Conservation (phyloP, 2,797 vertebrate genomes). For the Microcaecilia unicolor region DNA sequence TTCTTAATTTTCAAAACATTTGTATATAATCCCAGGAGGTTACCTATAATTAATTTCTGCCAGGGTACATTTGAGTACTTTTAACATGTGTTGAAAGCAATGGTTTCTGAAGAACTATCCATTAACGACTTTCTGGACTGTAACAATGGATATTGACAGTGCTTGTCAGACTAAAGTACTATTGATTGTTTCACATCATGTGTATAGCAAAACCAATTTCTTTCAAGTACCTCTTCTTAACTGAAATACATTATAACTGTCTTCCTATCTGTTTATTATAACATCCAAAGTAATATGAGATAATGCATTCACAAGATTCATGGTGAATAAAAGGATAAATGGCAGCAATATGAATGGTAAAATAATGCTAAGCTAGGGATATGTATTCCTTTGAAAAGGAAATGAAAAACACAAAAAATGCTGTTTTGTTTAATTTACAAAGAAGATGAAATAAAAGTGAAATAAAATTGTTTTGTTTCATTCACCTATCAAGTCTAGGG, state of each 20-base stretch:
- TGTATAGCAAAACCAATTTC: conserved; percentile 80
- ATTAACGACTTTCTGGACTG: conserved; percentile 72
- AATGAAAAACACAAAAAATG: no score
- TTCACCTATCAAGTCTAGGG: no score
- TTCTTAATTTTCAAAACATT: conserved; percentile 30
- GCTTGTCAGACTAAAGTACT: conserved; percentile 73
- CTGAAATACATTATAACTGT: conserved; percentile 61
- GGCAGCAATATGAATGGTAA: background rate
- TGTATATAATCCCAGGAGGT: conserved; percentile 31
- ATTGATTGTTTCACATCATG: conserved; percentile 77
- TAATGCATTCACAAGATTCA: conserved; percentile 30
- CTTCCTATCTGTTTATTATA: conserved; percentile 55
- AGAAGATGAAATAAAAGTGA: no score
- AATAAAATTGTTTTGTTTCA: no score
- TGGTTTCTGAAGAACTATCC: conserved; percentile 63
- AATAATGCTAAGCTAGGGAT: no score
- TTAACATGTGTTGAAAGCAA: conserved; percentile 49
- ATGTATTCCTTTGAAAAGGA: no score
- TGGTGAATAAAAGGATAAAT: conserved; percentile 10
- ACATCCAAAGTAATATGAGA: conserved; percentile 35
- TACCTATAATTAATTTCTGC: conserved; percentile 59
- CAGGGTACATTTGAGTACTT: conserved; percentile 47
- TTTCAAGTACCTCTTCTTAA: conserved; percentile 72
- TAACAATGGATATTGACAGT: conserved; percentile 70
- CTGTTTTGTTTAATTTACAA: no score